phyloP scores from a whole-genome alignment of 2,888 invertebrate genomes.

The Epinotia ramella region DNA sequence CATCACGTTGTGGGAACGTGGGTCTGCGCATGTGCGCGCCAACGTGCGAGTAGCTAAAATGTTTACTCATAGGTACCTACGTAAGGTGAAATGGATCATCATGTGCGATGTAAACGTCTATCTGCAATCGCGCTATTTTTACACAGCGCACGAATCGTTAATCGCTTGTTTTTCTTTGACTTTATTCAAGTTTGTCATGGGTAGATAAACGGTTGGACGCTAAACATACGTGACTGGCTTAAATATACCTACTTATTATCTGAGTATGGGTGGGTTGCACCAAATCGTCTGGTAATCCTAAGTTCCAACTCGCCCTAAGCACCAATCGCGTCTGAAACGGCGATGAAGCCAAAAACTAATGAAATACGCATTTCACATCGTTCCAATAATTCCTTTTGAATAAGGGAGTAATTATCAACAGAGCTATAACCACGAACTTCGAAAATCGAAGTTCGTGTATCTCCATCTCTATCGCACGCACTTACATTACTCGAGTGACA shows the following conservation, averaged over 20 bases:
- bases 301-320: no score
- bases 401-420: no score
- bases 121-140: neutral
- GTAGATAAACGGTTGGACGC: neutral
- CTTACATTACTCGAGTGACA: no score
- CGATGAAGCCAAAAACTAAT: no score
- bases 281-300: no score
- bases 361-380: no score
- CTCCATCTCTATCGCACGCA: no score
- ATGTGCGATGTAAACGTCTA: constrained; percentile 1
- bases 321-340: no score
- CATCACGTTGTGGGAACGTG: constrained; percentile 32
- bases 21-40: constrained; percentile 24
- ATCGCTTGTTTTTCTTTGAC: neutral
- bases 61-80: constrained; percentile 2
- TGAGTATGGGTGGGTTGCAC: no score
- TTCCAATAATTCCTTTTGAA: no score
- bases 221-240: neutral
- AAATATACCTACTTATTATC: neutral
- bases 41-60: constrained; percentile 23
- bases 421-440: no score
- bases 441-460: no score
- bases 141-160: neutral
- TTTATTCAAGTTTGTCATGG: neutral
- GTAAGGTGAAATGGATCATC: constrained; percentile 4